Evolutionary conservation across 2,113 vertebrate genomes (phyloP).

Genomic region (Equus quagga): DNA sequence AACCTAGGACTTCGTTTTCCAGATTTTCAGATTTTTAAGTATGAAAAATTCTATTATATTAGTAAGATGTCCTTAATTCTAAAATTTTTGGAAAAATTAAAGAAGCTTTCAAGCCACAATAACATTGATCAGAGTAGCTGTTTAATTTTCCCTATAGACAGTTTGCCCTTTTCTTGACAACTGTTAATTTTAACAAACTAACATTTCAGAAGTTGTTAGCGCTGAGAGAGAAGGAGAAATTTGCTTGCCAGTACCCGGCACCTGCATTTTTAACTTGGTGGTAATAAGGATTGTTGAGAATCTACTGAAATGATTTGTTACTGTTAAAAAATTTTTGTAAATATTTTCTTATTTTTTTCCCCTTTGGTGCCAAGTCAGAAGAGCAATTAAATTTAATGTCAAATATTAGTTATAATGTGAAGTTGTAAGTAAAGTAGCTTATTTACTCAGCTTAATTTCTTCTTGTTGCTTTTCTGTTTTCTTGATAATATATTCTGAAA

Average conservation of each 20-base stretch:
- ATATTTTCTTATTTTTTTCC: not conserved
- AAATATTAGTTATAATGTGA: not conserved
- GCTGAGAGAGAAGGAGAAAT: not conserved
- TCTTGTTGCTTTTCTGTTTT: not conserved
- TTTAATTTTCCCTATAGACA: not conserved
- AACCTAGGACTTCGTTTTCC: constrained; percentile 10
- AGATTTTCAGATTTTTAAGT: constrained; percentile 57
- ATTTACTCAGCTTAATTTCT: constrained; percentile 26
- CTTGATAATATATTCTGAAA: not conserved
- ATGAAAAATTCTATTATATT: constrained; percentile 53
- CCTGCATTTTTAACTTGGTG: constrained; percentile 23
- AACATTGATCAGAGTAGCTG: not conserved
- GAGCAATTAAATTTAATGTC: not conserved
- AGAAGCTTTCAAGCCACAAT: constrained; percentile 25
- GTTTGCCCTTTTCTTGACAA: not conserved
- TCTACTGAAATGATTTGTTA: constrained; percentile 8
- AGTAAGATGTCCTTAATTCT: constrained; percentile 15
- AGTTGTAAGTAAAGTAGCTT: not conserved
- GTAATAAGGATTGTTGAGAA: not conserved
- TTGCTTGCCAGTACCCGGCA: not conserved
- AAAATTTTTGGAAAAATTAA: constrained; percentile 18
- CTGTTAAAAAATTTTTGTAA: not conserved
- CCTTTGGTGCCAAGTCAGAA: not conserved
- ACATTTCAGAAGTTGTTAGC: not conserved
- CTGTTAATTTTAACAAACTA: constrained; percentile 18